phyloP scores from a whole-genome alignment of 2,888 invertebrate species.

The Nemurella pictetii region DNA sequence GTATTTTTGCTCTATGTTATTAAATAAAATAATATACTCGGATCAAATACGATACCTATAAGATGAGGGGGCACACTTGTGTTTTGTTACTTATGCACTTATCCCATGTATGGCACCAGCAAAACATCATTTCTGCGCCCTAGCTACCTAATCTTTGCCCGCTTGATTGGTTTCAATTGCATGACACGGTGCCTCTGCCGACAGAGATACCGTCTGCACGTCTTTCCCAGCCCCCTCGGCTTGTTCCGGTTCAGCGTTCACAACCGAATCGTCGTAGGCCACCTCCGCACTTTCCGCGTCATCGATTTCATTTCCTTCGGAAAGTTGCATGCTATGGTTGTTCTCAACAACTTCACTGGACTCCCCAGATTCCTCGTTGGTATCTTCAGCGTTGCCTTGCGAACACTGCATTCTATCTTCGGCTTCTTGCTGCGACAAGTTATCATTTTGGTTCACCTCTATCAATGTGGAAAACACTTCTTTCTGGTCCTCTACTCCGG shows the following conservation, averaged over 20 bases:
- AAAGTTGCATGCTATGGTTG: background rate
- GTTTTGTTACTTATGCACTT: background rate
- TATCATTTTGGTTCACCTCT: background rate
- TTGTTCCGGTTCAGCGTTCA: background rate
- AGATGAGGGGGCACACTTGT: too few relatives aligned
- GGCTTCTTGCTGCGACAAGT: background rate
- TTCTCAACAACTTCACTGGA: background rate
- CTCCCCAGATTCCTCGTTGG: background rate
- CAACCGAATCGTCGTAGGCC: background rate
- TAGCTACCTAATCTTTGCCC: background rate
- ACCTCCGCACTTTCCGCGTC: background rate
- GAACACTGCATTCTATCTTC: background rate
- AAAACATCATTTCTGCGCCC: background rate
- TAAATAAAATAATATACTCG: background rate
- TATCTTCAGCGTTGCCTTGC: background rate
- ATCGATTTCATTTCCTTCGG: background rate
- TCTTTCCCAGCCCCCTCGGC: background rate
- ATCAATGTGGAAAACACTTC: too few relatives aligned
- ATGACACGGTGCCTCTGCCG: background rate
- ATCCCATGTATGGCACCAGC: background rate
- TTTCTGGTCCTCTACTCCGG: background rate
- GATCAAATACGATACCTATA: too few relatives aligned
- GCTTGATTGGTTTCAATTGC: background rate
- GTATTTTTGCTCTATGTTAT: background rate
- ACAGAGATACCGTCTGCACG: background rate